Base-by-base conservation (phyloP, 1,140 invertebrate genomes). In the Drosophila tsacasi region DNA sequence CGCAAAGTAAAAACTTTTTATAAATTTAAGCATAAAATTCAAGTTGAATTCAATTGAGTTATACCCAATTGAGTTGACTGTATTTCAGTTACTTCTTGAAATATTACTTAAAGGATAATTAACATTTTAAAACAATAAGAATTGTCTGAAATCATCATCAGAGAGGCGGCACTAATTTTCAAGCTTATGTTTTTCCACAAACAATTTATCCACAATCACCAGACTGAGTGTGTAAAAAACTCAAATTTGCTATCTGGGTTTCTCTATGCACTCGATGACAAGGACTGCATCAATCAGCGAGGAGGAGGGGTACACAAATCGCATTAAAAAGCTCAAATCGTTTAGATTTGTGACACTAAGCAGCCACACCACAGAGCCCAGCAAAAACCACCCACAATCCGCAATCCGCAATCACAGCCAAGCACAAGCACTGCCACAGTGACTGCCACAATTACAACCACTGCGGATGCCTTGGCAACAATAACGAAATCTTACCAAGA, bases 311-410 rank as follows among this genome's bases (percentile, higher is more conserved):
- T 39, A 55, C 42, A 35, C 71, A 79, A 80, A 72, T 69, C 76
- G 76, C 83, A 87, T 86, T 86, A 76, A 87, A 87, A 87, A 79
- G 76, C 83, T 86, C 59, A 87, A 86, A 87, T 83, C 83, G 83
- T 69, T 87, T 74, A 87, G 80, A 86, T 86, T 87, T 83, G 83
- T 77, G 83, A 87, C 83, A 87, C 83, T 87, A 80, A 87, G 59
- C 58, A 69, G 50, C 42, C 27, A 40, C 57, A 57, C 44, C 61
- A 37, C 40, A 59, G 17, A 44, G 42, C 44, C 52, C 21, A 55
- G 52, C 9, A n/a, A 55, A n/a, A 55, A 55, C 52, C 54, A 74
- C 39, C 58, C 27, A 62, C 58, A 61, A 21, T 25, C 17, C 13
- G 21, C 17, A 52, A 54, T 54, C 30, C 19, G 52, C 52, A 55